These are phyloP conservation scores for Tinamus guttatus DNA, from an alignment of 2,113 vertebrate species.

Conservation along the genomic window DNA sequence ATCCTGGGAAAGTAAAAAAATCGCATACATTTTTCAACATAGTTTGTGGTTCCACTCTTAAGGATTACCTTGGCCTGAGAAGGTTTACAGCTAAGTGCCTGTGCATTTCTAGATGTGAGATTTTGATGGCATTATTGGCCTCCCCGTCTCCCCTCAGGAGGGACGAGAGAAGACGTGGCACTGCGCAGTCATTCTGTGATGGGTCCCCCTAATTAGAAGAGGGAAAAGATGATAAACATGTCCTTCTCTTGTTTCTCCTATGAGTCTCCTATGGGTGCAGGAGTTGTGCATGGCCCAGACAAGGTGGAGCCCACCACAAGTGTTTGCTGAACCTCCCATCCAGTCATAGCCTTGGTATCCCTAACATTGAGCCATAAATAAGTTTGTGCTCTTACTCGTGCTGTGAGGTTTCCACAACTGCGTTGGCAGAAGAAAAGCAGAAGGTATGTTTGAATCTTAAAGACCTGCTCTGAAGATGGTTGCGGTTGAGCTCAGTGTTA, in stretches of 20 bases:
- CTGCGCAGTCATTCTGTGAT: neutral
- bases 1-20: neutral
- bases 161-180: neutral
- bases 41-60: neutral
- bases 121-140: neutral
- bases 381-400: too few species aligned
- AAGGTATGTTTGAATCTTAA: neutral
- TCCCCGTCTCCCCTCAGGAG: neutral
- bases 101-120: neutral
- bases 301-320: neutral
- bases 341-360: neutral
- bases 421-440: neutral
- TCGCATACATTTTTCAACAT: neutral
- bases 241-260: neutral
- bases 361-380: too few species aligned
- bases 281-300: neutral
- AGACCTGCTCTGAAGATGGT: neutral
- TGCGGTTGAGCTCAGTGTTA: neutral
- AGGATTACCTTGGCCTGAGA: neutral
- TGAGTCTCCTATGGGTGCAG: neutral
- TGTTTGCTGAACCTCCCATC: neutral
- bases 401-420: rapidly evolving
- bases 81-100: neutral
- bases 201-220: neutral
- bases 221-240: neutral